phyloP scores from a whole-genome alignment of 2,797 vertebrate species.

The Serranus cabrilla region DNA sequence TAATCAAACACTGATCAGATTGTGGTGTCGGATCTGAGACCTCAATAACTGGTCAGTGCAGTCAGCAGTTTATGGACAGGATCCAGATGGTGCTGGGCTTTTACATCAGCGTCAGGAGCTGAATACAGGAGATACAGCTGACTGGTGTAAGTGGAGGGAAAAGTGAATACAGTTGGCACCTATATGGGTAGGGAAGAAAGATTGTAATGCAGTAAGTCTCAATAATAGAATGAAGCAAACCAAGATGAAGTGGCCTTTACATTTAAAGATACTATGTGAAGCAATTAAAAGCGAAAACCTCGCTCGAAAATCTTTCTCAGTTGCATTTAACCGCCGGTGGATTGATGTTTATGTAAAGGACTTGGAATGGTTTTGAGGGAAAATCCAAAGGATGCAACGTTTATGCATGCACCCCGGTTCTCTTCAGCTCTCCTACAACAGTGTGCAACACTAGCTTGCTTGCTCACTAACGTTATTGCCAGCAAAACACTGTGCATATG shows the following conservation, averaged over 20 bases:
- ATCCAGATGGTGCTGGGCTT: not conserved
- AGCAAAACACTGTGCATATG: too few relatives aligned
- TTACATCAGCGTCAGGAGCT: not conserved
- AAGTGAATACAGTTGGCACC: not conserved
- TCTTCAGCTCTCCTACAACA: too few relatives aligned
- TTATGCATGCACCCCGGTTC: too few relatives aligned
- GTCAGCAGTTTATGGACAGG: not conserved
- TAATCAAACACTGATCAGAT: slow-evolving; percentile 19
- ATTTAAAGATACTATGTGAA: not conserved
- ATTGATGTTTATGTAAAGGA: too few relatives aligned
- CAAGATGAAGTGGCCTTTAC: not conserved
- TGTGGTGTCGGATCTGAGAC: not conserved
- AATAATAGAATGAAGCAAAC: not conserved
- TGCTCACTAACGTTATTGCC: too few relatives aligned
- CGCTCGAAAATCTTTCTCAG: too few relatives aligned
- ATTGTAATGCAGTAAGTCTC: not conserved
- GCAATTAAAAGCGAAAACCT: too few relatives aligned
- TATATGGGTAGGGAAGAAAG: not conserved
- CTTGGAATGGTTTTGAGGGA: too few relatives aligned
- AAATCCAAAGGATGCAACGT: too few relatives aligned
- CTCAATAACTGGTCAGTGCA: not conserved
- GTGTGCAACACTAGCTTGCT: too few relatives aligned
- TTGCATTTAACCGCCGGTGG: too few relatives aligned
- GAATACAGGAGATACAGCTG: not conserved
- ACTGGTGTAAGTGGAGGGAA: not conserved